These are phyloP conservation scores for Alcis repandata DNA, from an alignment of 2,888 invertebrate genomes.

Conservation along the genomic window DNA sequence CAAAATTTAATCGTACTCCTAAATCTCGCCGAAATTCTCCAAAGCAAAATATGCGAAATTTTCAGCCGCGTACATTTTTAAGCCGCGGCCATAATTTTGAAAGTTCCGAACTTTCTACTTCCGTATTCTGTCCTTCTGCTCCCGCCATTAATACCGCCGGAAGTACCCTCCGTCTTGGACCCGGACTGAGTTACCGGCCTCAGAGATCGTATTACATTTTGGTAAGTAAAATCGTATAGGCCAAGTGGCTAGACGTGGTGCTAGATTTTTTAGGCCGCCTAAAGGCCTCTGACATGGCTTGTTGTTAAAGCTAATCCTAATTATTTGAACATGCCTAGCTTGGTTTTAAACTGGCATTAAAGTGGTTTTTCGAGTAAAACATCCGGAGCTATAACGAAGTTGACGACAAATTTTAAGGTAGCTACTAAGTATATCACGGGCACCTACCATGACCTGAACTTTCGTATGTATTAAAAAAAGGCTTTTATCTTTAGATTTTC, in stretches of 20 bases:
- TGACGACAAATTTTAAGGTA: no score
- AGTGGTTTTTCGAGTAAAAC: no score
- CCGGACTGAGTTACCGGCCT: slow-evolving; percentile 10
- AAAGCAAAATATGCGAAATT: slow-evolving; percentile 24
- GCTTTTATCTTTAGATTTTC: background rate
- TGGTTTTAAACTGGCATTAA: no score
- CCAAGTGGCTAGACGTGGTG: background rate
- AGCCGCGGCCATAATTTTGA: slow-evolving; percentile 26
- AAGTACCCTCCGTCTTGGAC: slow-evolving; percentile 25
- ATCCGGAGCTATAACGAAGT: no score
- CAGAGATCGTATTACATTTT: slow-evolving; percentile 5
- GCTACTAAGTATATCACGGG: no score
- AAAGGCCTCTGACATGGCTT: no score
- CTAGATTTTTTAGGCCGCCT: no score
- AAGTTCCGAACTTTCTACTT: slow-evolving; percentile 26
- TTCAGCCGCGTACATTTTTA: slow-evolving; percentile 18
- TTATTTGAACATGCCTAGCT: no score
- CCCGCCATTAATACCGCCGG: slow-evolving; percentile 26
- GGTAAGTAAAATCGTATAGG: background rate
- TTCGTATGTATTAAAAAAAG: no score
- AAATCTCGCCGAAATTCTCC: slow-evolving; percentile 37
- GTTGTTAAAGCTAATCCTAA: no score
- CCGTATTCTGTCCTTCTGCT: slow-evolving; percentile 24
- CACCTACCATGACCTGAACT: no score
- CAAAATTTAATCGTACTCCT: no score